These are phyloP conservation scores for Tautogolabrus adspersus DNA, from an alignment of 2,113 vertebrate genomes.

Conservation along the genomic window DNA sequence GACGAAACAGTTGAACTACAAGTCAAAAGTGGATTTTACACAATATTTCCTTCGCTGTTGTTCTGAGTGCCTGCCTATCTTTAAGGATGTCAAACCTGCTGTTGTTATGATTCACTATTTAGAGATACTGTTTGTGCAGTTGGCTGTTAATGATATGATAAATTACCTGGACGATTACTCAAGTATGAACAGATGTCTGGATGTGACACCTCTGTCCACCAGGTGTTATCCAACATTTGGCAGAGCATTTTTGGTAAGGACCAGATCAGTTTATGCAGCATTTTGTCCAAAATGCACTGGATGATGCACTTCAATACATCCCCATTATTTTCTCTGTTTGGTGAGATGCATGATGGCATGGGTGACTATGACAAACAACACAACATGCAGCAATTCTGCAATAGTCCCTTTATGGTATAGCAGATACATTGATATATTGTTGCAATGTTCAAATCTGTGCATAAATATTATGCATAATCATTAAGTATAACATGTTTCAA, in stretches of 20 bases:
- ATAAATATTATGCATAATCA: neutral
- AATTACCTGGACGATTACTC: conserved; percentile 41
- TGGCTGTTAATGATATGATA: conserved; percentile 38
- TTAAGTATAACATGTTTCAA: too few relatives aligned
- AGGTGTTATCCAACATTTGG: conserved; percentile 37
- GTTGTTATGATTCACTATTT: neutral
- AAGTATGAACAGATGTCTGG: conserved; percentile 49
- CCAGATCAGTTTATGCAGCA: conserved; percentile 11
- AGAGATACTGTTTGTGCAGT: neutral
- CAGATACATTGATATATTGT: neutral
- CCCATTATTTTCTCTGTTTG: neutral
- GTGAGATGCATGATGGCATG: neutral
- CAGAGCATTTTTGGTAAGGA: conserved; percentile 12
- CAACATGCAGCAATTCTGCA: neutral
- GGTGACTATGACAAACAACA: neutral
- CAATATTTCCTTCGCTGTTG: neutral
- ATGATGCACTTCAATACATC: neutral
- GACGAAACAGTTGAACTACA: neutral
- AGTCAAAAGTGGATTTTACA: neutral
- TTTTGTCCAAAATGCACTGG: conserved; percentile 22
- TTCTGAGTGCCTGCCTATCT: neutral
- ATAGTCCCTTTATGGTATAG: neutral
- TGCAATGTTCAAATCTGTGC: neutral
- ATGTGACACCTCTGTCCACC: conserved; percentile 41
- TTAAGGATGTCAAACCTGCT: neutral